These are phyloP conservation scores for Ceratothoa steindachneri DNA, from an alignment of 2,888 invertebrate genomes.

Conservation along the genomic window DNA sequence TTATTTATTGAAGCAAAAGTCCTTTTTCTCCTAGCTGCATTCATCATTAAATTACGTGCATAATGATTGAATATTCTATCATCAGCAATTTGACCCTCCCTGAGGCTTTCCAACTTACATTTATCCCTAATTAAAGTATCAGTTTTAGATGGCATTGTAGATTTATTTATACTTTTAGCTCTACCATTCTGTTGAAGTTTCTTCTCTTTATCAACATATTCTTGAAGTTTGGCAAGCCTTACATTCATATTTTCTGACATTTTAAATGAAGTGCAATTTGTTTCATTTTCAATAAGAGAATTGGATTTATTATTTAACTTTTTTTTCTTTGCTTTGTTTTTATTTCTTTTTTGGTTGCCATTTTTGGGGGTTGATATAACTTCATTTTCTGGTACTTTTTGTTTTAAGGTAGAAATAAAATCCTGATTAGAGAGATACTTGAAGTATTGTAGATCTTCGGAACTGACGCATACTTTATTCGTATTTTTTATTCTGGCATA, in stretches of 20 bases:
- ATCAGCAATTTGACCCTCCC: neutral
- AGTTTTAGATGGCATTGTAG: neutral
- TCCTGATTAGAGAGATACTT: neutral
- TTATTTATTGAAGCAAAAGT: neutral
- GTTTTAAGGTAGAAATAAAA: neutral
- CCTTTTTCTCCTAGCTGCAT: neutral
- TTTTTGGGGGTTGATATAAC: neutral
- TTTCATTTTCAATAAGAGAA: neutral
- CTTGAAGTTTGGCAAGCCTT: neutral
- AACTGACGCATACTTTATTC: neutral
- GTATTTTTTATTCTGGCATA: neutral
- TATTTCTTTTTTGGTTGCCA: neutral
- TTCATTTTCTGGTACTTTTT: neutral
- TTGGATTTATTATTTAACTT: neutral
- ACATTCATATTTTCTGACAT: neutral
- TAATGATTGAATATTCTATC: neutral
- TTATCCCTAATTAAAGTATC: conserved; percentile 3
- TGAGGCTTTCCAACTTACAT: neutral
- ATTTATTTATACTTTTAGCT: neutral
- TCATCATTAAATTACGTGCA: neutral
- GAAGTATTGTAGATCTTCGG: neutral
- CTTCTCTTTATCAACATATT: neutral
- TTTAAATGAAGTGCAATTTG: neutral
- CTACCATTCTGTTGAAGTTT: neutral
- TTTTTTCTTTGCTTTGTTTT: neutral